Base-by-base conservation (phyloP, 2,888 invertebrate genomes). In the Chrysolina oricalcia region DNA sequence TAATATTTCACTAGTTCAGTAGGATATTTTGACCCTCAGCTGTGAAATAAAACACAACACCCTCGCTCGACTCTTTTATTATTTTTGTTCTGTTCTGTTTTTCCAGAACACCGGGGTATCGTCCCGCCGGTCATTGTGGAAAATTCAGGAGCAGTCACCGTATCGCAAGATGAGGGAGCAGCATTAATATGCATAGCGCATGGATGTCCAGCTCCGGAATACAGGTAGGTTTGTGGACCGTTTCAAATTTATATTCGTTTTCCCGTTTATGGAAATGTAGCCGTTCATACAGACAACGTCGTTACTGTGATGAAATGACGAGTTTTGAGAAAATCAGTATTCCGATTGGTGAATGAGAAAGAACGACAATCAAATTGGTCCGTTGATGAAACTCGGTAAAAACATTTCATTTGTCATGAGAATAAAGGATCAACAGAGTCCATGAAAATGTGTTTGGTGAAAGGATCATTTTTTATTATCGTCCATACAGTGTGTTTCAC, bases 141-240 rank as follows among this genome's bases (percentile, higher is more conserved):
- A 85, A 93, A 93, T 87, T 93, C 93, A 64, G 92, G 92, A 69
- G 91, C 92, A 80, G 92, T 94, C 41, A 92, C 93, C 81, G 93
- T 93, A 65, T 92, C 93, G 67, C 93, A 94, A 87, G 94, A 94
- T 81, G 93, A 94, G 86, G 93, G 93, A 70, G 93, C 94, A 8
- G 94, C 94, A 72, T 88, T 95, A 80, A 91, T 95, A 77, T 95
- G 95, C 89, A 92, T 94, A 62, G 94, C 95, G n/a, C 94, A 93
- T 86, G 94, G 94, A 72, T 94, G 94, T 88, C 95, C 95, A 73
- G 91, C 93, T 56, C 94, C 95, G n/a, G 93, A 93, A 89, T 92
- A 94, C 90, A 92, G 94, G 95, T 94, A 90, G 78, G 76, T 70
- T 65, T 10, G 17, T 21, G 13, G 3, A 10, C 9, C 15, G 10